Evolutionary conservation across 2,113 vertebrate genomes (phyloP), one percentile per base, ranked within the genome.

Genomic region (Cololabis saira): DNA sequence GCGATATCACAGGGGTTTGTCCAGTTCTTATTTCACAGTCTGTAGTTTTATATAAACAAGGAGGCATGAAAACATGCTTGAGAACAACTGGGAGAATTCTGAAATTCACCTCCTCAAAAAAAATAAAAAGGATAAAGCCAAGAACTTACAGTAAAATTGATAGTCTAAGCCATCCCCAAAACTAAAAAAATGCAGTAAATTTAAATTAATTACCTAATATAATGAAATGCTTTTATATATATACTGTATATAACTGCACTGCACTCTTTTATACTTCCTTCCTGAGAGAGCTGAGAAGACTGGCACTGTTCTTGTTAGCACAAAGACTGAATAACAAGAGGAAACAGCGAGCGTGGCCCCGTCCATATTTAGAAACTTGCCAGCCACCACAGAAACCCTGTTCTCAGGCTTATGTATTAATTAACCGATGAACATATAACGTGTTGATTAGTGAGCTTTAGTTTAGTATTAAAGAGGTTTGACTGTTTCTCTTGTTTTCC

Each of bases 361-460:
- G 51, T 66, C 27, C 52, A 21, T 12, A 56, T 56, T 37, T 66
- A 55, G 50, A 65, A 54, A 65, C 50, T 4, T 65, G 42, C 5
- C 52, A 47, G 41, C 24, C 52, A 14, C 27, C 18, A 12, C 13
- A 43, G 21, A n/a, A 67, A 57, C 64, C 53, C 12, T 12, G 30
- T 16, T 11, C 24, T 37, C 3, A 33, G 8, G 18, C 15, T 24
- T 57, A 57, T 56, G 30, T 67, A 22, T 37, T 22, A 55, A 55
- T 66, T 55, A 55, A 37, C 24, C 9, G 37, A 21, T 16, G 10
- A 56, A 56, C 52, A 37, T n/a, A 2, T 10, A 47, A 37, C 45
- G 62, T 65, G 50, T 54, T 54, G n/a, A 64, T 64, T 54, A 47
- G 18, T 18, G 19, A 37, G 27, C 18, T 55, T 56, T 12, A 7